Conservation (phyloP, 2,797 vertebrate genomes). For the Morus bassanus region DNA sequence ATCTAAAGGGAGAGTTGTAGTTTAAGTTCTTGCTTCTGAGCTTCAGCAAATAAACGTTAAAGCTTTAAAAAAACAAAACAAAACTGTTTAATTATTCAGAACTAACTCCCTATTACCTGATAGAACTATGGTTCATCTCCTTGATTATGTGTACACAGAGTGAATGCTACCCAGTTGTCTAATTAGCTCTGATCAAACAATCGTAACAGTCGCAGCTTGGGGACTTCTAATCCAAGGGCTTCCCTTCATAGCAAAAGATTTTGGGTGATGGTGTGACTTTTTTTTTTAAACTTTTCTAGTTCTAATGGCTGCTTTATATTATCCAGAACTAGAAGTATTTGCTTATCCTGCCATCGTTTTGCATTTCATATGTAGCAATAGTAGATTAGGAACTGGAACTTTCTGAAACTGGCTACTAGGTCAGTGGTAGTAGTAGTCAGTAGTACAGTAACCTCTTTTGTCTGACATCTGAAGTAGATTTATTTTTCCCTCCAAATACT, state of each 20-base stretch:
- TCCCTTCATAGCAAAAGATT: neutral
- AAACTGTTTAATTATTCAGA: neutral
- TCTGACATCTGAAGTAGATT: neutral
- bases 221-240: neutral
- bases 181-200: neutral
- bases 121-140: neutral
- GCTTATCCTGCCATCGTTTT: neutral
- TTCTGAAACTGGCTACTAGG: neutral
- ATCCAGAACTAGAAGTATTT: neutral
- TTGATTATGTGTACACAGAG: neutral
- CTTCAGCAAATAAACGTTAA: conserved; percentile 24
- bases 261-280: neutral
- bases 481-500: neutral
- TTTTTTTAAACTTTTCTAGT: neutral
- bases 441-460: neutral
- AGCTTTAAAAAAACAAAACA: neutral
- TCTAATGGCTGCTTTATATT: neutral
- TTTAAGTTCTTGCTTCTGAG: conserved; percentile 20
- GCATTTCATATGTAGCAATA: neutral
- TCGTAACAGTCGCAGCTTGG: neutral
- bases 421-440: neutral
- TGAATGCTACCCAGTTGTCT: neutral
- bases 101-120: neutral
- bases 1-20: conserved; percentile 23
- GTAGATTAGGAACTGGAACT: neutral